A percentile compares a stretch with the other conserved stretches of the same genome.
phyloP scores from a whole-genome alignment of 2,888 invertebrate genomes.

The Hyalella azteca region DNA sequence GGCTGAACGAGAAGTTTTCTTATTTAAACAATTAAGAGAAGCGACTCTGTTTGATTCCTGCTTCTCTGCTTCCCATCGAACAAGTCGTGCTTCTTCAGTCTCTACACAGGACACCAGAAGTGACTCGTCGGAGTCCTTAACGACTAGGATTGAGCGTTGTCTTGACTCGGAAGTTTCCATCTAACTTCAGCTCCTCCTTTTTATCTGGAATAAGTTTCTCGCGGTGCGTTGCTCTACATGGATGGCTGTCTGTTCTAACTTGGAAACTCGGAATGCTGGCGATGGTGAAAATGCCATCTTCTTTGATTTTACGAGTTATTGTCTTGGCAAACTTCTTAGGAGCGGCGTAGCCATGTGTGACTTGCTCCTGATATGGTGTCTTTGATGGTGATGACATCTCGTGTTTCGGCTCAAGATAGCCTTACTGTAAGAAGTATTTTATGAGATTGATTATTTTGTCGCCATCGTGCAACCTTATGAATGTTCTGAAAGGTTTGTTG shows the following conservation, averaged over 20 bases:
- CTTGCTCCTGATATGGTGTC: background rate
- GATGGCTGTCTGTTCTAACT: conserved; percentile 29
- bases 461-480: too few species aligned
- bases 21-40: too few species aligned
- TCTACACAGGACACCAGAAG: background rate
- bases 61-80: too few species aligned
- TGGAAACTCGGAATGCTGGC: conserved; percentile 16
- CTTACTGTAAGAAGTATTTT: too few species aligned
- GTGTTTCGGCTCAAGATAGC: too few species aligned
- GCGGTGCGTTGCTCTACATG: conserved; percentile 21
- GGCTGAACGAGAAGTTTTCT: too few species aligned
- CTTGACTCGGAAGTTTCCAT: conserved; percentile 33
- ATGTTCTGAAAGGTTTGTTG: too few species aligned
- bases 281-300: conserved; percentile 11
- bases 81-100: background rate
- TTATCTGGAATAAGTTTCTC: conserved; percentile 16
- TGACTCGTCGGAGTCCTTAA: conserved; percentile 18
- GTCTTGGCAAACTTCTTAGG: conserved; percentile 10
- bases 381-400: background rate
- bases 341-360: background rate
- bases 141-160: conserved; percentile 34
- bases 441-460: too few species aligned
- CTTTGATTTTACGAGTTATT: conserved; percentile 26
- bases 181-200: conserved; percentile 28
- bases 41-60: too few species aligned